These are phyloP conservation scores for Neoitamus cyanurus DNA, from an alignment of 2,888 invertebrate genomes.

Conservation along the genomic window DNA sequence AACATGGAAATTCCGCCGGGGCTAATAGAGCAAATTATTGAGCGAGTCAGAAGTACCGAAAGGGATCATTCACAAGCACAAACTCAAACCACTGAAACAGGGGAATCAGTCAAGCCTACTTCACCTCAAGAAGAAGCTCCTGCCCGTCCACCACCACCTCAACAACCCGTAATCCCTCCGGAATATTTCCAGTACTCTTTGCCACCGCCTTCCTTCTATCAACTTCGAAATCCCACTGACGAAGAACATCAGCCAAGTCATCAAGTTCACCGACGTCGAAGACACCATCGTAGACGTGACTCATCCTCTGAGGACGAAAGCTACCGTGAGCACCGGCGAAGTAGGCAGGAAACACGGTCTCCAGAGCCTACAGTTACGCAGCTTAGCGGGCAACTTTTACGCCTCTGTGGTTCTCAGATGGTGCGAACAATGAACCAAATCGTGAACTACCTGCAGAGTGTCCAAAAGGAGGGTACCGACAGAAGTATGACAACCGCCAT, in stretches of 20 bases:
- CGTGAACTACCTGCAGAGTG: conserved; percentile 70
- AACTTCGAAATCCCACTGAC: conserved; percentile 64
- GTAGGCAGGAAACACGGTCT: conserved; percentile 62
- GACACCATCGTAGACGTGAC: conserved; percentile 68
- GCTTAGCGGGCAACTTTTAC: conserved; percentile 76
- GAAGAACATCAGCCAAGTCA: conserved; percentile 63
- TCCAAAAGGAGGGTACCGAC: conserved; percentile 70
- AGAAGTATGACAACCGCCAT: conserved; percentile 79
- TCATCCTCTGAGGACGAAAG: conserved; percentile 69
- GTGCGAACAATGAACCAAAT: conserved; percentile 76
- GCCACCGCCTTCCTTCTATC: conserved; percentile 68
- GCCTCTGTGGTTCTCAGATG: conserved; percentile 76
- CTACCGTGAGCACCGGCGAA: conserved; percentile 66
- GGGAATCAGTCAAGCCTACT: not conserved
- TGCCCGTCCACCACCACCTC: conserved; percentile 68
- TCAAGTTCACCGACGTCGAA: conserved; percentile 68
- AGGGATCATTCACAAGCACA: conserved; percentile 63
- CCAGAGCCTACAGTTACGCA: conserved; percentile 77
- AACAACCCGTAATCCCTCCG: conserved; percentile 63
- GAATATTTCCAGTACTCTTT: conserved; percentile 70
- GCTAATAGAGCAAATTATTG: conserved; percentile 75
- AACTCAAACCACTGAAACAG: conserved; percentile 60
- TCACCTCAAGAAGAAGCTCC: conserved; percentile 60
- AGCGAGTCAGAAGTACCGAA: conserved; percentile 64
- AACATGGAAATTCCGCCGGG: conserved; percentile 77